Evolutionary conservation across 2,888 invertebrate genomes (phyloP), one percentile per base, ranked within the genome.

Genomic region (Agonopterix heracliana): DNA sequence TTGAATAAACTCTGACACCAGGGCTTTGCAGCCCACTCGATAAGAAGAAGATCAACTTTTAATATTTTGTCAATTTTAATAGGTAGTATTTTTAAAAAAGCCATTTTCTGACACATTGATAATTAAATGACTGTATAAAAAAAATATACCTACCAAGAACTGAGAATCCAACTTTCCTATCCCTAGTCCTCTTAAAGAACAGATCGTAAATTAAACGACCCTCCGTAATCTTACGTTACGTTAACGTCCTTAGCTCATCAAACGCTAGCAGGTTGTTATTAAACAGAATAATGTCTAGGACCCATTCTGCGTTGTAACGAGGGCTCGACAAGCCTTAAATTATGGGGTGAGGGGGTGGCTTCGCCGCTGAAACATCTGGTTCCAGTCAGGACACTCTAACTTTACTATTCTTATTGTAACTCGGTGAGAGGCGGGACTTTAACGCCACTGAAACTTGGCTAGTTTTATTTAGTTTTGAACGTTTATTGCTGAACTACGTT

Each of bases 321-420:
- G 78, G 79, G 75, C 65, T 63, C 66, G 73, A 73, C 74, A 69
- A 60, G 67, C 64, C 62, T 71, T 81, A 81, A 81, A 79, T 82
- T 80, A 79, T 73, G 68, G 71, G 68, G 54, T 66, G 60, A 68
- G 63, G 60, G 61, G 41, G 56, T 61, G 61, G 65, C 45, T 26
- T 17, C 46, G 12, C 63, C 64, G 65, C 61, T 63, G 60, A 55
- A 70, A 68, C 80, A 80, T 78, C 80, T 80, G 80, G 68, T 65
- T 66, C 69, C 72, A 71, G 52, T 75, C 72, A 71, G 53, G 56
- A 56, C 50, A 50, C 51, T 49, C 47, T 49, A 55, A 57, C 54
- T 56, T 54, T 42, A 41, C 12, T 41, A 41, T 41, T 12, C 41
- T 41, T 41, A 13, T 12, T 41, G 9, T 41, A 41, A 11, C 11